These are phyloP conservation scores for Megaleporinus macrocephalus DNA, from an alignment of 2,113 vertebrate species.

Conservation along the genomic window DNA sequence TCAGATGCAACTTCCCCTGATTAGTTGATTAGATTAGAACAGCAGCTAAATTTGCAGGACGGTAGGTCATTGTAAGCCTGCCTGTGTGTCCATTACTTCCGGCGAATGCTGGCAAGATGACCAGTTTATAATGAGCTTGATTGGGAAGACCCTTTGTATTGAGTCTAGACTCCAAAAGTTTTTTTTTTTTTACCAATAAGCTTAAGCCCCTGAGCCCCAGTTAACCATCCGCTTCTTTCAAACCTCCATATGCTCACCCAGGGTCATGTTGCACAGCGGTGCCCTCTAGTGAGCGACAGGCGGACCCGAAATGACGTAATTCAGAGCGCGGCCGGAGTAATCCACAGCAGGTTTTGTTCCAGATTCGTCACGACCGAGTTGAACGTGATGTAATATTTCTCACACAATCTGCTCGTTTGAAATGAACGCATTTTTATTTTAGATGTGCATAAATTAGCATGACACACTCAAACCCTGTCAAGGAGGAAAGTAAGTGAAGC, in stretches of 20 bases:
- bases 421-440: background rate
- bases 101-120: background rate
- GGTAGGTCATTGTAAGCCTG: too few species aligned
- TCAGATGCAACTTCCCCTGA: too few species aligned
- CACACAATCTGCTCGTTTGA: background rate
- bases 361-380: background rate
- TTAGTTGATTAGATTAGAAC: too few species aligned
- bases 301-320: conserved; percentile 45
- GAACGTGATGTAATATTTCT: background rate
- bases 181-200: background rate
- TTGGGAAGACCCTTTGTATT: background rate
- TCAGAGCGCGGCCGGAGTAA: conserved; percentile 25
- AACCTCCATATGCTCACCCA: conserved; percentile 17
- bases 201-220: conserved; percentile 14
- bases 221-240: background rate
- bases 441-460: background rate
- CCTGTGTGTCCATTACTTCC: too few species aligned
- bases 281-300: conserved; percentile 50
- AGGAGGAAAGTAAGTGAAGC: background rate
- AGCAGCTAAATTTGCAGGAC: too few species aligned
- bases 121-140: background rate
- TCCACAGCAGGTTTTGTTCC: conserved; percentile 22
- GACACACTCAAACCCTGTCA: background rate
- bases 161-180: background rate
- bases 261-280: conserved; percentile 21